phyloP scores from a whole-genome alignment of 1,140 invertebrate genomes.

The Ectropis grisescens region DNA sequence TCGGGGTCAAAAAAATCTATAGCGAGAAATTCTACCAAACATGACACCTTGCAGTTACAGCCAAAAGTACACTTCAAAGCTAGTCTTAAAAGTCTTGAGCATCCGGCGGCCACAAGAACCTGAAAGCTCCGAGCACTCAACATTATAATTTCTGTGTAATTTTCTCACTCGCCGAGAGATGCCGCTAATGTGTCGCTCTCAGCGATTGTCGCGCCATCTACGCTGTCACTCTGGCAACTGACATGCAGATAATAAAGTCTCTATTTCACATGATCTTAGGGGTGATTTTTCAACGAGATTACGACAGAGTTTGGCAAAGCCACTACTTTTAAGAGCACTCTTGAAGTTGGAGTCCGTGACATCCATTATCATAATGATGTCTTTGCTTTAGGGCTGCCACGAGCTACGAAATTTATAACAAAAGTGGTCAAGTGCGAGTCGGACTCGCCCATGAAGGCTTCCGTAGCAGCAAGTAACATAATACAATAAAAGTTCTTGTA shows the following conservation, averaged over 20 bases:
- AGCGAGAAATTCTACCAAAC: no score
- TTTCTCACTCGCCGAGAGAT: slow-evolving; percentile 52
- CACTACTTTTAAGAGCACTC: slow-evolving; percentile 46
- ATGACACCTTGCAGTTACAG: no score
- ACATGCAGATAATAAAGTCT: slow-evolving; percentile 6
- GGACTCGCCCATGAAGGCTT: no score
- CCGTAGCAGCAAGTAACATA: no score
- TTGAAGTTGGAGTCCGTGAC: slow-evolving; percentile 56
- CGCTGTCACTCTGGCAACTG: slow-evolving; percentile 22
- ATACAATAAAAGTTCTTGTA: no score
- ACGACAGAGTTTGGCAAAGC: slow-evolving; percentile 7
- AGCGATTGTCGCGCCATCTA: slow-evolving; percentile 48
- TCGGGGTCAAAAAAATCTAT: no score
- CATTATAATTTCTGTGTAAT: slow-evolving; percentile 51
- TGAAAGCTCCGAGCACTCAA: slow-evolving; percentile 31
- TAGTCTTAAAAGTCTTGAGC: no score
- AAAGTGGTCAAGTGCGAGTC: no score
- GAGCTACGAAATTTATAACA: neutral
- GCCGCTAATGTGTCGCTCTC: slow-evolving; percentile 61
- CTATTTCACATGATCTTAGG: no score
- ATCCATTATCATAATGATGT: slow-evolving; percentile 65
- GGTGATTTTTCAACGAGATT: no score
- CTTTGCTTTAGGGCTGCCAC: slow-evolving; percentile 33
- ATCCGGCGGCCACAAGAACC: neutral
- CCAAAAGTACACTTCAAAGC: no score